Evolutionary conservation across 2,113 vertebrate genomes (phyloP), one percentile per base, ranked within the genome.

Genomic region (Pipra filicauda): DNA sequence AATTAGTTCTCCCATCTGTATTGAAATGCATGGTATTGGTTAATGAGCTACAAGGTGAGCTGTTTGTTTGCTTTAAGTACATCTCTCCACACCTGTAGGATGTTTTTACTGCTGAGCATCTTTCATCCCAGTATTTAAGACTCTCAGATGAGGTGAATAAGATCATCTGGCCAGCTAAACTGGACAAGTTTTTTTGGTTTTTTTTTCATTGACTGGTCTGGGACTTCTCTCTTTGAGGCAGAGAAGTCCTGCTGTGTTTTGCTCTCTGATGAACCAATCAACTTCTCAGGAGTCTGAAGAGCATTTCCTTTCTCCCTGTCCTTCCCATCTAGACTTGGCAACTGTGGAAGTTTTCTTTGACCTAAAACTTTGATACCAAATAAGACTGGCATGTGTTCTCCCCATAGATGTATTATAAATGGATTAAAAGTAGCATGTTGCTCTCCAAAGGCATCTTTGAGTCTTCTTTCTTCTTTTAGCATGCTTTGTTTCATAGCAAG

Each of bases 11-110:
- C 48, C 98, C 98, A 2, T 92, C 97, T 0, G 84, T 99, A 75
- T 95, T 99, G 93, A 99, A 98, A 87, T 99, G 98, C 87, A 55
- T 99, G 93, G 93, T 99, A 65, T 95, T 99, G 91, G 98, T 99
- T 97, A 99, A 96, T 59, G 99, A 99, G 81, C 97, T 96, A 9
- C 99, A 99, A 96, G 99, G 99, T 99, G 85, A 97, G 97, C 73
- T 93, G 48, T 59, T 84, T 44, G 48, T 61, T 94, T 83, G 80
- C 46, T 89, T 85, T 88, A 39, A 71, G 43, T 71, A 27, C 13
- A 7, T 64, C 26, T 75, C 71, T 72, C 39, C 74, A 72, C 11
- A 23, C 48, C 41, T 46, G 7, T 39, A 70, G 73, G 51, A 19
- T 48, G 51, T 88, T 48, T 76, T n/a, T 37, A 73, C 43, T 35